A percentile compares a stretch with the other conserved stretches of the same genome.
These are phyloP conservation scores for Nipponacmea schrenckii DNA, from an alignment of 2,888 invertebrate species.

Conservation along the genomic window DNA sequence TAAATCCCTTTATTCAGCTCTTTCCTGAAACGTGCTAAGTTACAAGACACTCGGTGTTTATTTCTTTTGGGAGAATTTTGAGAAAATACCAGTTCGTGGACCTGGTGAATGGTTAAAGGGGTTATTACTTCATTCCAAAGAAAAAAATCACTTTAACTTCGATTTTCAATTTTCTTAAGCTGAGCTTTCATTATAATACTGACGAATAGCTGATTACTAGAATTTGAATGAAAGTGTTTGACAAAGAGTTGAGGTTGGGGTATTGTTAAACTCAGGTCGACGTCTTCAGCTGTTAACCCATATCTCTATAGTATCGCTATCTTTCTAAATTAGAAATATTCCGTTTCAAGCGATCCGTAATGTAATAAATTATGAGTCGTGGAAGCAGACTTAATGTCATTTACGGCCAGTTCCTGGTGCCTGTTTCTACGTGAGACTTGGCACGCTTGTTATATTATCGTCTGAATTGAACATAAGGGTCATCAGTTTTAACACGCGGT, in stretches of 20 bases:
- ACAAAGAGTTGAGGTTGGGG: too few relatives aligned
- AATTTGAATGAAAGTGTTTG: too few relatives aligned
- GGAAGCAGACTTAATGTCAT: conserved; percentile 9
- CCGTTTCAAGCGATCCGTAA: conserved; percentile 8
- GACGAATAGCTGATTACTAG: too few relatives aligned
- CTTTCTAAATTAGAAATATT: conserved; percentile 7
- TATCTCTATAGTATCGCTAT: neutral
- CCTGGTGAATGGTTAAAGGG: too few relatives aligned
- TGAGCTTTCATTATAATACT: too few relatives aligned
- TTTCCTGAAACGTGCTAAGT: neutral
- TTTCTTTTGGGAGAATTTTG: neutral
- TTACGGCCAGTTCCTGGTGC: neutral
- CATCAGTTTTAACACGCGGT: neutral
- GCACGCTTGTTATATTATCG: neutral
- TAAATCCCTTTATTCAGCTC: conserved; percentile 2
- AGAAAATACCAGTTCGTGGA: neutral
- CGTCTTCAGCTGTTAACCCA: too few relatives aligned
- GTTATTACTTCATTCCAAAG: too few relatives aligned
- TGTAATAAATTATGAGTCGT: conserved; percentile 6
- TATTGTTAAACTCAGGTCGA: too few relatives aligned
- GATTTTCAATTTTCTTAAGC: too few relatives aligned
- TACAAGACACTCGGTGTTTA: neutral
- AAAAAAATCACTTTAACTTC: too few relatives aligned
- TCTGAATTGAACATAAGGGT: neutral
- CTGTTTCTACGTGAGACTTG: neutral